Base-by-base conservation (phyloP, 2,888 invertebrate genomes). In the Griposia aprilina region DNA sequence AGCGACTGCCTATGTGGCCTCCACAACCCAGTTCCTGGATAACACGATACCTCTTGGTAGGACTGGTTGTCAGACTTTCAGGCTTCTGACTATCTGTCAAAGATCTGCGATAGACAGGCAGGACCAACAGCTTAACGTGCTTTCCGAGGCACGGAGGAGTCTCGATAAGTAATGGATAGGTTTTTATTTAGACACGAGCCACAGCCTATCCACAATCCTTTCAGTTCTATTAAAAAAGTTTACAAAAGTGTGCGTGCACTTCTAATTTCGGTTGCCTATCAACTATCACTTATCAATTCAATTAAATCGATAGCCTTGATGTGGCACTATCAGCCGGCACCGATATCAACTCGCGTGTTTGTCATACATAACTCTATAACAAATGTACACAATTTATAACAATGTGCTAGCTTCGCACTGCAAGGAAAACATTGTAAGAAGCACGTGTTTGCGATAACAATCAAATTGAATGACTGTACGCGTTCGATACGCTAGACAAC, bases 391-490 rank as follows among this genome's bases (percentile, higher is more conserved):
- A 71, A 71, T 62, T 60, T 69, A 74, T 81, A 59, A 72, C 74
- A 73, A 66, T 68, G 45, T 63, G 76, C 76, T 52, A 76, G 62
- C 63, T 73, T 65, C 48, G 48, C 66, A 84, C n/a, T 63, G 70
- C 50, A 71, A 84, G 69, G 69, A 26, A 77, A 77, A 75, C 74
- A 77, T 76, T 48, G 74, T 62, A 66, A 69, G 68, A 67, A 75
- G 76, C 85, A 87, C 88, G 85, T 87, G 88, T 75, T 83, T 45
- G 62, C 73, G 83, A 86, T 83, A 83, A 70, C 86, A 83, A 83
- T 83, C 66, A 73, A 83, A 67, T 83, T 77, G 83, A 83, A 86
- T 65, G 83, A 82, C 45, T 83, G 82, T 52, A 74, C 62, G 23
- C 85, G 36, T 72, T 84, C 67, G 72, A n/a, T 86, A 76, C 86